Base-by-base conservation (phyloP, 2,888 invertebrate species). In the Apamea monoglypha region DNA sequence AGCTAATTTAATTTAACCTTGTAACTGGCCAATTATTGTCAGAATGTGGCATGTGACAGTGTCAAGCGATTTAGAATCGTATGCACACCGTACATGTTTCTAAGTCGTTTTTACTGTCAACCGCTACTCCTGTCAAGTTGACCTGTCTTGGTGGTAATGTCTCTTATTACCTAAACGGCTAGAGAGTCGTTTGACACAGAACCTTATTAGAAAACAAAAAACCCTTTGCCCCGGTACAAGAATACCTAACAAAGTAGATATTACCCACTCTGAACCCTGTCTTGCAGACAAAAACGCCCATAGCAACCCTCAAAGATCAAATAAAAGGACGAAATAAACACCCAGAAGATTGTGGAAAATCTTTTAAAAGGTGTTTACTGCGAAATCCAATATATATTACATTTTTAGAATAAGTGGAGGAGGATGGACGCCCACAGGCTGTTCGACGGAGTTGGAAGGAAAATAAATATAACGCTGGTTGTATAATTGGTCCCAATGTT, bases 381-480 rank as follows among this genome's bases (percentile, higher is more conserved):
- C 32, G 80, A 81, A 73, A 76, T 76, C 76, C 69, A 83, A 80
- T 81, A 84, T 81, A 53, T 80, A 82, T 82, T 76, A 80, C 67
- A 68, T 63, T 86, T 86, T 83, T 76, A 73, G 83, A 80, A 73
- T 47, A 67, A 47, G 75, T 80, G 40, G 75, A 73, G 29, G 70
- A 29, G 50, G 50, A 29, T 18, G 32, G 14, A 59, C 76, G 80
- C 80, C 80, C 59, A 59, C 76, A 40, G 75, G 82, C 50, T 0
- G 8, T 74, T 59, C 59, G 21, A 21, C 1, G 10, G 59, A 66
- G 40, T 75, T 66, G 2, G n/a, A 16, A 67, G n/a, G 40, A 67
- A 66, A 75, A 75, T 75, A 82, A 50, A 64, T 75, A 21, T 56
- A 16, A 8, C 4, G 32, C 0, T 61, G 69, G 47, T 29, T 78